Base-by-base conservation (phyloP, 2,888 invertebrate genomes). In the Agonum fuliginosum region DNA sequence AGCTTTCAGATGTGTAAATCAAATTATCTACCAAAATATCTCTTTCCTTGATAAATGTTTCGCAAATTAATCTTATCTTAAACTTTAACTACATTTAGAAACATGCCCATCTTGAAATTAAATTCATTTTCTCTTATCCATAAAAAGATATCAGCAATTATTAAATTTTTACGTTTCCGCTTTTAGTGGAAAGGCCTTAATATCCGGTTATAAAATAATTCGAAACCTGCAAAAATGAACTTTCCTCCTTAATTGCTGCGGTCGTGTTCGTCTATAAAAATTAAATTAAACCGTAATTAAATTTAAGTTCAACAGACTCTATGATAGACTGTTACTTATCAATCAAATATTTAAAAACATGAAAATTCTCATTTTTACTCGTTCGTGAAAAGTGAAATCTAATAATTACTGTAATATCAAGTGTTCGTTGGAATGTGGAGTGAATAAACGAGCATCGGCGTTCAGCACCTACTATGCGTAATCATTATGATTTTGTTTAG, bases 361-460 rank as follows among this genome's bases (percentile, higher is more conserved):
- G 62, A 34, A 62, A 30, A 62, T 62, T 62, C 34, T 62, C 17
- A 62, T 62, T 58, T 62, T 62, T 62, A 62, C 62, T 37, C 34
- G 62, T 62, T 62, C 34, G 69, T 70, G 24, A 46, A 70, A 70
- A 70, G 69, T 70, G 69, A 70, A 70, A 70, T 70, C 69, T 70
- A 62, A 43, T 70, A 70, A 41, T 41, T 70, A 70, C 43, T 12
- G 22, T 67, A 37, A 34, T 67, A 70, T 70, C 22, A 46, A 70
- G 46, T 14, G 46, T 46, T 43, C 69, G 41, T 70, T 70, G 69
- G 69, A 70, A 70, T 70, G 69, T 46, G 17, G 24, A 46, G 46
- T 70, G 12, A 69, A 69, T 17, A 62, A 62, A 27, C 58, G 24
- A 14, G 58, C 48, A 30, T 62, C 62, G 48, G 8, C 8, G n/a